phyloP scores from a whole-genome alignment of 2,888 invertebrate species.

The Tiphia femorata region DNA sequence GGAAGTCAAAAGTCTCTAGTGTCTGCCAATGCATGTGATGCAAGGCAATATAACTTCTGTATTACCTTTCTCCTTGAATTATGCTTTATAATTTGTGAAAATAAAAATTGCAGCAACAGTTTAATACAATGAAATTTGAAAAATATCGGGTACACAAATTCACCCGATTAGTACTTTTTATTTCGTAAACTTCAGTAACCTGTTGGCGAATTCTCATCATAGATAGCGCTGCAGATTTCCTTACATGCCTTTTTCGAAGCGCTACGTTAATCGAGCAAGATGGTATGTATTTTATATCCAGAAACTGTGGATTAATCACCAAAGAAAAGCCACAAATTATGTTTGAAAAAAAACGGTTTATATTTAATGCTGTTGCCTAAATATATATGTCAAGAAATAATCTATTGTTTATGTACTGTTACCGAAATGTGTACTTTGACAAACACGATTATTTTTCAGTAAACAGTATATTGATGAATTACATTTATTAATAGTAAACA shows the following conservation, averaged over 20 bases:
- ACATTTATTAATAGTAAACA: neutral
- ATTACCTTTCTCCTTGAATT: too few species aligned
- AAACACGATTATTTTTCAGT: constrained; percentile 15
- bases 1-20: too few species aligned
- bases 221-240: constrained; percentile 36
- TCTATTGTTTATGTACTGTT: too few species aligned
- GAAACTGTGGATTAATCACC: constrained; percentile 51
- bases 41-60: too few species aligned
- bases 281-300: constrained; percentile 63
- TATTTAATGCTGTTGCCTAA: neutral
- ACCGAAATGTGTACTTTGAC: too few species aligned
- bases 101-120: too few species aligned
- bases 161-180: too few species aligned
- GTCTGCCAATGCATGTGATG: too few species aligned
- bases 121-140: too few species aligned
- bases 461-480: neutral
- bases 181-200: too few species aligned
- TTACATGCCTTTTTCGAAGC: constrained; percentile 22
- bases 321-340: constrained; percentile 20
- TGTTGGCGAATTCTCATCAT: neutral
- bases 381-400: constrained; percentile 32
- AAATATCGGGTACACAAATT: too few species aligned
- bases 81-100: too few species aligned
- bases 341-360: constrained; percentile 17
- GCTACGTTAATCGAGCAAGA: constrained; percentile 49